Base-by-base conservation (phyloP, 2,888 invertebrate genomes). In the Drosophila fungiperda region DNA sequence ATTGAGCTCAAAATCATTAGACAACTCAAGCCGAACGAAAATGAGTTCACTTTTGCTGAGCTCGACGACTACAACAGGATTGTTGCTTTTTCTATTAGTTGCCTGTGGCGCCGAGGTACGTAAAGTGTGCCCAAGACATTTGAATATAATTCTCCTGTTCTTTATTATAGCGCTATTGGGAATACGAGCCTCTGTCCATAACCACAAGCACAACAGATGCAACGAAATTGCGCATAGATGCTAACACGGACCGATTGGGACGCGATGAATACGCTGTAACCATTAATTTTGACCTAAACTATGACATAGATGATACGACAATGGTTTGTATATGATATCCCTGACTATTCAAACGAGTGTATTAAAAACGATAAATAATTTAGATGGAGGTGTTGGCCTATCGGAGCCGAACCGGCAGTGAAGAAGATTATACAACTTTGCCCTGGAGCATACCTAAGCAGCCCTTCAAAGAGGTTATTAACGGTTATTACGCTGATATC, bases 371-470 rank as follows among this genome's bases (percentile, higher is more conserved):
- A n/a, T 9, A 5, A 20, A 20, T 4, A 20, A 20, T 52, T 17
- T 17, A 68, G 67, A 33, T 57, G 0, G 65, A 68, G 6, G 50
- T 42, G 7, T 11, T 6, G 0, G 58, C 40, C 6, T 69, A 50
- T 42, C 78, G 84, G 12, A 85, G 85, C 36, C 9, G 32, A 0
- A 54, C 82, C 0, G 85, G 85, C 4, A 55, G 38, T 4, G 84
- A 82, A 7, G 69, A 75, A 0, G 87, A 87, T 20, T 85, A 80
- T 32, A 66, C 38, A 3, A 7, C 45, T 15, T 11, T 73, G 17
- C 84, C 84, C 0, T 84, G 73, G 32, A 17, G 3, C 1, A 54
- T 85, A 3, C 58, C 49, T 0, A 70, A 67, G 26, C 71, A 87
- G 26, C 0, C 48, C 0, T 71, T 20, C 9, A 0, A 3, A 5